Evolutionary conservation across 2,797 vertebrate species (phyloP).

Genomic region (Peromyscus attwateri): DNA sequence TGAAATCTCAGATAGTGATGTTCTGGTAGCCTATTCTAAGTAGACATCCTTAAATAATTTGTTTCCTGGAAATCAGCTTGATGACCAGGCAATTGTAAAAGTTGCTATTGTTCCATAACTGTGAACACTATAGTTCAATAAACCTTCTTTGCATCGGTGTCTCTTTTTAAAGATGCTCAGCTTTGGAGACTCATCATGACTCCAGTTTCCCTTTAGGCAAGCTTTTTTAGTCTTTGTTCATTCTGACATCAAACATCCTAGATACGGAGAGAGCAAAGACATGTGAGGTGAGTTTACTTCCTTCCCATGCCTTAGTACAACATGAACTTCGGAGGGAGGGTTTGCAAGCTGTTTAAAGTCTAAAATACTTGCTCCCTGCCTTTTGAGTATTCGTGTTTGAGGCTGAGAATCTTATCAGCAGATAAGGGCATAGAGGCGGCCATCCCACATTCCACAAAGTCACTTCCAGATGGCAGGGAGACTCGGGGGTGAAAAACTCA

Average conservation of each 20-base stretch:
- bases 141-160: background rate
- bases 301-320: background rate
- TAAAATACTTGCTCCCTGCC: conserved; percentile 81
- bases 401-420: conserved; percentile 84
- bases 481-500: conserved; percentile 81
- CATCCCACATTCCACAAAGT: conserved; percentile 86
- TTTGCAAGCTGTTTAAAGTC: conserved; percentile 70
- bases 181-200: background rate
- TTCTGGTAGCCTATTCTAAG: too few relatives aligned
- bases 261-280: background rate
- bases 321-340: conserved; percentile 65
- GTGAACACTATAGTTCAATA: background rate
- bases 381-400: conserved; percentile 78
- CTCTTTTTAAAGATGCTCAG: background rate
- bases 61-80: background rate
- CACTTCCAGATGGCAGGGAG: conserved; percentile 86
- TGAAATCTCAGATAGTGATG: background rate
- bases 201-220: conserved; percentile 16
- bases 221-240: conserved; percentile 5
- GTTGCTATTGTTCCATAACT: background rate
- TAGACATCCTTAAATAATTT: background rate
- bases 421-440: conserved; percentile 86
- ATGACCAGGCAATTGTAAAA: background rate
- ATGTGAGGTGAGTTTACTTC: conserved; percentile 31
- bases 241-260: background rate